These are phyloP conservation scores for Alcis repandata DNA, from an alignment of 2,888 invertebrate species.

Conservation along the genomic window DNA sequence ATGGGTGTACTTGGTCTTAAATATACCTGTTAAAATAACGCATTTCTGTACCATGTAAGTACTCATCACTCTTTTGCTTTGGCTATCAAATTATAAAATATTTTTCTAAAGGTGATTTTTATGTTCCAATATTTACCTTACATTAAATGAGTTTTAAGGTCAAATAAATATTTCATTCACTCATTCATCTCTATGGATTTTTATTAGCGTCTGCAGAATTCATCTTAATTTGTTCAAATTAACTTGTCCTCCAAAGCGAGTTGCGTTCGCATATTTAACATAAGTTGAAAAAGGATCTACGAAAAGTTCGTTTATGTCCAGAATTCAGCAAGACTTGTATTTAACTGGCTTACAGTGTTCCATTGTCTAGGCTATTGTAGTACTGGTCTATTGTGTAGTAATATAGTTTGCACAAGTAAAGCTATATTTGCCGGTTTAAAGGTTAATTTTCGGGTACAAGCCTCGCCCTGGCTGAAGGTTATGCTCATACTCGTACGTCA, in stretches of 20 bases:
- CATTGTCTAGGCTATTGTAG: no score
- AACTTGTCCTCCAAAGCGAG: not conserved
- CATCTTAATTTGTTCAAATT: not conserved
- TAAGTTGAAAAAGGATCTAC: not conserved
- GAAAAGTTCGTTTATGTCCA: no score
- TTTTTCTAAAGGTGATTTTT: no score
- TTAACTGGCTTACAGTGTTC: no score
- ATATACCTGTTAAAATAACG: not conserved
- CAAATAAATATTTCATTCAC: no score
- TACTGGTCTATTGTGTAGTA: no score
- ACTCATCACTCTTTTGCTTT: not conserved
- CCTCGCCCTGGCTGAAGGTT: not conserved
- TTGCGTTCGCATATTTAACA: not conserved
- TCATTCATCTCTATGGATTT: no score
- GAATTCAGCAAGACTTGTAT: no score
- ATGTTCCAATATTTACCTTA: no score
- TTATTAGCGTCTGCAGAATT: not conserved
- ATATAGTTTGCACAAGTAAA: not conserved
- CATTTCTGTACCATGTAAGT: no score
- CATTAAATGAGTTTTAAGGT: no score
- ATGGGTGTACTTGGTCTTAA: not conserved
- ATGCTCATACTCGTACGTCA: slow-evolving; percentile 2
- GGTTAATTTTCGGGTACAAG: not conserved
- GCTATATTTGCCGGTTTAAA: not conserved
- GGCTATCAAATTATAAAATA: no score